These are phyloP conservation scores for Nephrotoma appendiculata DNA, from an alignment of 2,888 invertebrate species.

Conservation along the genomic window DNA sequence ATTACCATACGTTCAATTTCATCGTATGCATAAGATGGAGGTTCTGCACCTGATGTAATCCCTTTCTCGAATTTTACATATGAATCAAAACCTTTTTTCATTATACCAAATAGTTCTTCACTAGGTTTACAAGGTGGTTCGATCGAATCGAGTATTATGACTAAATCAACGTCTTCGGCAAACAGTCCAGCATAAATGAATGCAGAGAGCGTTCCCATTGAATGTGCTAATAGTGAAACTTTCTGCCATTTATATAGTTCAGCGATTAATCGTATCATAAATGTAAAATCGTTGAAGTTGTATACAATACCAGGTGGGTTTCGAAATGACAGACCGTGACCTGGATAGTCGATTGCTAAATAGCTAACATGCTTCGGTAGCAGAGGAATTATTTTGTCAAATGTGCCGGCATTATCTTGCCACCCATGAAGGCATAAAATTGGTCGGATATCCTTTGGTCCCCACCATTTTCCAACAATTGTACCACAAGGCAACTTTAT, in stretches of 20 bases:
- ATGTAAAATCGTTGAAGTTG: constrained; percentile 30
- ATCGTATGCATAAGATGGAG: constrained; percentile 46
- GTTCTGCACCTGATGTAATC: constrained; percentile 32
- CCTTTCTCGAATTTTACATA: constrained; percentile 34
- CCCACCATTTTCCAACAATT: constrained; percentile 56
- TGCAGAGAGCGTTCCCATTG: constrained; percentile 48
- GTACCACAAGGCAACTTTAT: constrained; percentile 57
- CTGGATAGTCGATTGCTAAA: constrained; percentile 52
- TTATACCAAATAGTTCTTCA: constrained; percentile 20
- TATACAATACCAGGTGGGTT: constrained; percentile 42
- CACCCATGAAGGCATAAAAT: constrained; percentile 61
- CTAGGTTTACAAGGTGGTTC: constrained; percentile 26
- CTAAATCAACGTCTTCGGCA: constrained; percentile 30
- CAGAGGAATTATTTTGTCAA: constrained; percentile 49
- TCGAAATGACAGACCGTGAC: constrained; percentile 56
- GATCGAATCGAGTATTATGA: constrained; percentile 28
- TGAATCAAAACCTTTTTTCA: constrained; percentile 29
- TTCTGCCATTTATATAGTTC: constrained; percentile 55
- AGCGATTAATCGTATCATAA: constrained; percentile 40
- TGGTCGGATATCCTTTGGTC: constrained; percentile 42
- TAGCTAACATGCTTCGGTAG: constrained; percentile 37
- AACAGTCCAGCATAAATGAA: constrained; percentile 48
- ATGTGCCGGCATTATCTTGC: constrained; percentile 66
- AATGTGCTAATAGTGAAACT: constrained; percentile 52
- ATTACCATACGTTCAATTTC: constrained; percentile 33